These are phyloP conservation scores for Acomys russatus DNA, from an alignment of 2,797 vertebrate species.

Conservation along the genomic window DNA sequence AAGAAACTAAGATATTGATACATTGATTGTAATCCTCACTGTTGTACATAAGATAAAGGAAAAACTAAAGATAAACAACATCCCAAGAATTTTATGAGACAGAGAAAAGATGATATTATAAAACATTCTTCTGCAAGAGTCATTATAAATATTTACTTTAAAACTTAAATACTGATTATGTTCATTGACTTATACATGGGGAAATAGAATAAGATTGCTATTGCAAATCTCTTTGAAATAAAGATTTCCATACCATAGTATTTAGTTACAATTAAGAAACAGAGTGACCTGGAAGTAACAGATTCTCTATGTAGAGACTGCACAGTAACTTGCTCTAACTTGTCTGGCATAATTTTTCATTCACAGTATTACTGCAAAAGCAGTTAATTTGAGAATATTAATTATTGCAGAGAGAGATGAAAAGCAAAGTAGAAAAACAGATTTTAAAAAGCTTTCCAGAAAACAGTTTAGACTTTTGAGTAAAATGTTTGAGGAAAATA, in stretches of 20 bases:
- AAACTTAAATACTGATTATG: neutral
- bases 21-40: neutral
- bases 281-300: neutral
- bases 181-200: neutral
- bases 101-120: neutral
- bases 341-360: neutral
- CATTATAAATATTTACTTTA: neutral
- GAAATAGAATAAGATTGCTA: neutral
- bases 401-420: neutral
- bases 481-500: conserved; percentile 21
- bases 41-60: neutral
- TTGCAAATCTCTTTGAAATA: neutral
- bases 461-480: neutral
- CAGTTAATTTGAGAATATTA: neutral
- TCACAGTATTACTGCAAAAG: neutral
- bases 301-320: neutral
- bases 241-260: neutral
- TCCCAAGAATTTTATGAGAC: neutral
- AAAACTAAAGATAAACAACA: neutral
- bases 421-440: neutral
- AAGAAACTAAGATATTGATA: neutral
- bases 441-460: neutral
- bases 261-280: neutral
- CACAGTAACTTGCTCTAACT: neutral
- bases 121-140: neutral